Base-by-base conservation (phyloP, 2,113 vertebrate genomes). In the Macroglossus sobrinus region DNA sequence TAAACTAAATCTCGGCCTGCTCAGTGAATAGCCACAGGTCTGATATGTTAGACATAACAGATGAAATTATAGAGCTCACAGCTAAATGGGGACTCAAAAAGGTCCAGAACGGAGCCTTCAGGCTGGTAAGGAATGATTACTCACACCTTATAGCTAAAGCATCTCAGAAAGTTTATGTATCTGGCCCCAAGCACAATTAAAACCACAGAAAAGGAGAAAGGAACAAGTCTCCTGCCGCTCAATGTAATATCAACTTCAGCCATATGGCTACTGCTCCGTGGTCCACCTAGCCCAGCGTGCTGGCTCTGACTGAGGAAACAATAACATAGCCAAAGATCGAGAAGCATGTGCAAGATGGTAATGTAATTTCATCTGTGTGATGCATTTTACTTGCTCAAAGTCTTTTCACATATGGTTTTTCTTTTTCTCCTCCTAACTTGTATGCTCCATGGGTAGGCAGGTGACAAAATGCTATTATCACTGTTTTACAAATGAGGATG, bases 271-370 rank as follows among this genome's bases (percentile, higher is more conserved):
- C 61, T 2, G 28, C 74, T 57, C 28, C 61, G 61, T 4, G 63
- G 47, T 5, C 38, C 38, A 8, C 5, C 18, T 7, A 64, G 74
- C 47, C 55, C 40, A 10, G 43, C 5, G 61, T 35, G 53, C n/a
- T 4, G 38, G 79, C 74, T 78, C 66, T 68, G 53, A 71, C 35
- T 0, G 0, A 21, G 9, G 16, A 16, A 47, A 63, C 18, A 21
- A 10, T 0, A 16, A 38, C 16, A 59, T 21, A 7, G 18, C 24
- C 43, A 84, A 13, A 40, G 61, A 7, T 69, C 19, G 50, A 24
- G 55, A 15, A 53, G 74, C 40, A 9, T 0, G 3, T 2, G 57
- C 4, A 14, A 28, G 92, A 43, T 0, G 12, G 21, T 0, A 4
- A 30, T 21, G 33, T 18, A 47, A 35, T 4, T 47, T 14, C 30